phyloP scores from a whole-genome alignment of 2,888 invertebrate species.

The Caenorhabditis sp. region DNA sequence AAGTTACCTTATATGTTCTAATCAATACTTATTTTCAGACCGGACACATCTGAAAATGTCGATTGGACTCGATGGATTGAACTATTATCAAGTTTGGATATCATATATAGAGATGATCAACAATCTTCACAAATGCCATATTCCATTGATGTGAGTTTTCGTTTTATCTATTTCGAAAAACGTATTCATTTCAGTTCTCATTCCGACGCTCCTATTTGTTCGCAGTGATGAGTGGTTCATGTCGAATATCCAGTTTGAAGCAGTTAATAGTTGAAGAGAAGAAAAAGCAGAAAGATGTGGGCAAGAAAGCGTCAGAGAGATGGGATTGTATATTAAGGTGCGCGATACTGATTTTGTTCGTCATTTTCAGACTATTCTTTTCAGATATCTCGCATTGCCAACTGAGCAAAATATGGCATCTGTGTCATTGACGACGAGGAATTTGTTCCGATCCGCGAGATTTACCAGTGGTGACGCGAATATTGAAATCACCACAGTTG shows the following conservation, averaged over 20 bases:
- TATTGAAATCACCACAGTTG: constrained; percentile 75
- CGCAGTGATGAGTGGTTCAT: constrained; percentile 53
- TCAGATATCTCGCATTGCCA: constrained; percentile 67
- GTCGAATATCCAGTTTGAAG: constrained; percentile 28
- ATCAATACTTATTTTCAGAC: background rate
- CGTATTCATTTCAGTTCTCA: constrained; percentile 28
- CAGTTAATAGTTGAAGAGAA: constrained; percentile 41
- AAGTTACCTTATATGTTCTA: too few species aligned
- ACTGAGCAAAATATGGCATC: constrained; percentile 51
- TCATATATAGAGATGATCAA: background rate
- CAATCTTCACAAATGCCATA: background rate
- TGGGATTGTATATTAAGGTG: constrained; percentile 73
- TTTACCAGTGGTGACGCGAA: constrained; percentile 78
- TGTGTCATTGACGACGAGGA: constrained; percentile 81
- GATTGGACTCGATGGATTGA: background rate
- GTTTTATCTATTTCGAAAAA: background rate
- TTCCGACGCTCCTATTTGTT: constrained; percentile 60
- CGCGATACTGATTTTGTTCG: background rate
- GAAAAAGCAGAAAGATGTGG: constrained; percentile 54
- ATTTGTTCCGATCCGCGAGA: constrained; percentile 88
- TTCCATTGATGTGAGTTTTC: background rate
- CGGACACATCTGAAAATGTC: background rate
- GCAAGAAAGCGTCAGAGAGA: constrained; percentile 73
- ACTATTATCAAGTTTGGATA: background rate
- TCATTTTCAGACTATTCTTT: constrained; percentile 65